Evolutionary conservation across 2,113 vertebrate species (phyloP), one percentile per base, ranked within the genome.

Genomic region (Phalacrocorax pelagicus): DNA sequence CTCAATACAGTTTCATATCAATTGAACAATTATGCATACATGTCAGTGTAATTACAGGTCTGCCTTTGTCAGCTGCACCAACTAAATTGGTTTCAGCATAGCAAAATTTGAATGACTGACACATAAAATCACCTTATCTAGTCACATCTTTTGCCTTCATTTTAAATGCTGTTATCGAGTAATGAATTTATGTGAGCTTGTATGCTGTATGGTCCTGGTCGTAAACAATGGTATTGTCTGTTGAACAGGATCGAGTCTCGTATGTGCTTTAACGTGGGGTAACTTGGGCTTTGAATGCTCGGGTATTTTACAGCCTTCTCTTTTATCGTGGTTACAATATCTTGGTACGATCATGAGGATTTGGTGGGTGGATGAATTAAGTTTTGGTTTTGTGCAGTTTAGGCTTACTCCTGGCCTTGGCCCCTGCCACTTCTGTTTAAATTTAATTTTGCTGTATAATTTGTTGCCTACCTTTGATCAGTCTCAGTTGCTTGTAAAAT

Each of bases 301-400:
- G 0, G 16, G 1, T 54, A 1, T 34, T 49, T 44, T 24, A 30
- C 26, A 17, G 30, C 42, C 58, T 93, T 34, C n/a, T 62, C 18
- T 67, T 8, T 62, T 42, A 4, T 8, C 1, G 1, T 17, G 34
- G 77, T 46, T 51, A 11, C 17, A 7, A 0, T 55, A 24, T n/a
- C 84, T 69, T 63, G 44, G 19, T 44, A 11, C 47, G 69, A 47
- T 69, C 49, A 32, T 51, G 26, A 42, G 63, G 58, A 22, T 34
- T 5, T 4, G 17, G 17, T 42, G 29, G 58, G 32, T 59, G 30
- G 77, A 81, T 6, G 40, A 72, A 47, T 57, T 54, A n/a, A 54
- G 19, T 47, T 42, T 51, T 65, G 24, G 62, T 93, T 32, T 34
- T 1, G 0, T 67, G 42, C 47, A 72, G 0, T 4, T 81, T 32